Percentiles rank a stretch among this genome's conserved stretches.
Conservation (phyloP, 64 coral and sea anemone species). For the Montipora efflorescens region DNA sequence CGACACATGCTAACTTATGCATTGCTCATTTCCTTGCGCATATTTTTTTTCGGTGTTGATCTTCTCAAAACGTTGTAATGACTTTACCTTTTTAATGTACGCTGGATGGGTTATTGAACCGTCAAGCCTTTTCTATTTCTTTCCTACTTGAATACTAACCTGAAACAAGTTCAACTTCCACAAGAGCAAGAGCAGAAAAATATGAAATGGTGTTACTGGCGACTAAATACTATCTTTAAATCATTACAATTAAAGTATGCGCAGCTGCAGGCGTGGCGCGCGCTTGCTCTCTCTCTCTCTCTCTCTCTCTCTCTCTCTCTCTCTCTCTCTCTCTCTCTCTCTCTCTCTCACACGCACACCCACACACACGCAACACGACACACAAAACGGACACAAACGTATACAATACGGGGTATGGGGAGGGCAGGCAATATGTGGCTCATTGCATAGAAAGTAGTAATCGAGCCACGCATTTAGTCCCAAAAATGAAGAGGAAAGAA, state of each 20-base stretch:
- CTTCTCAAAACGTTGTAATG: not conserved
- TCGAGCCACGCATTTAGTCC: not conserved
- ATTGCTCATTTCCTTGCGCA: not conserved
- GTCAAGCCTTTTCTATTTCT: not conserved
- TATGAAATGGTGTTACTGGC: not conserved
- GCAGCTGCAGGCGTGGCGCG: not conserved
- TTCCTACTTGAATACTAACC: not conserved
- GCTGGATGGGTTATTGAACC: not conserved
- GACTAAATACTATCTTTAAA: not conserved
- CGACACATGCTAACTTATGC: not conserved
- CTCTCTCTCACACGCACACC: no score
- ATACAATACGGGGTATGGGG: not conserved
- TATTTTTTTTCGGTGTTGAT: not conserved
- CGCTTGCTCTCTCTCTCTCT: not conserved
- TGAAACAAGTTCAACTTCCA: not conserved
- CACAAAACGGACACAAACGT: not conserved
- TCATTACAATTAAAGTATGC: not conserved
- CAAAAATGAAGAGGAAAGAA: not conserved
- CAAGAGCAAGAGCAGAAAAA: not conserved
- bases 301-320: not conserved
- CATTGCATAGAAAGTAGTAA: not conserved
- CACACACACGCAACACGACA: not conserved
- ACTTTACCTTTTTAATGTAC: not conserved
- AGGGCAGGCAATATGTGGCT: not conserved
- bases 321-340: not conserved